Evolutionary conservation across 1,140 invertebrate genomes (phyloP), one percentile per base, ranked within the genome.

Genomic region (Drosophila leontia): DNA sequence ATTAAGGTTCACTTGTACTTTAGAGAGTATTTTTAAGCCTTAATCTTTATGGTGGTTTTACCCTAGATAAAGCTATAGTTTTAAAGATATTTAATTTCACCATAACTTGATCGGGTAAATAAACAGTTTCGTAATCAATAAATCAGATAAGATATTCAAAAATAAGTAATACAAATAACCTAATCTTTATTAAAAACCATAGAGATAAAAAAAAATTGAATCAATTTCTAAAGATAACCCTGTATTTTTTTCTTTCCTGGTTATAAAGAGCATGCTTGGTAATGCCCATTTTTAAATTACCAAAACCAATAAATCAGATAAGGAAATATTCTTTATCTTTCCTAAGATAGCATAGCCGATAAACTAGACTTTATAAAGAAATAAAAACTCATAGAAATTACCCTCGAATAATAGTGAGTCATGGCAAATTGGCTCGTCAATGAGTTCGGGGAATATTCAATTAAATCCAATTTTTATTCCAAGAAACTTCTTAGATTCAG

Each of bases 291-390:
- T 34, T 7, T 57, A 34, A 41, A 64, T 34, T 58, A 13, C 26
- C 35, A 65, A 7, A 68, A 32, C 29, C 42, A 32, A 71, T 71
- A 71, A 71, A 71, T 71, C 41, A 69, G 68, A 71, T 71, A 71
- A 70, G 32, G 11, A 71, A 35, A 26, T 17, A 11, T 39, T 48
- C 63, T 57, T 55, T 71, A 71, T 71, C 68, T 67, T 11, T 17
- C 9, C 17, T 7, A 12, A 67, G 65, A 53, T 68, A 51, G 62
- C 63, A 51, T 32, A 17, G 37, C 32, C 53, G 55, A 72, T 42
- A 69, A 69, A 71, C 39, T 68, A 50, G 37, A 42, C 19, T 32
- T 60, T 71, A 72, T 59, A 42, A 32, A 17, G n/a, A 51, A 71
- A 32, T 72, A 70, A 47, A 69, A 56, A 71, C 6, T 29, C 39